Evolutionary conservation across 1,140 invertebrate genomes (phyloP).

Genomic region (Contarinia nasturtii): DNA sequence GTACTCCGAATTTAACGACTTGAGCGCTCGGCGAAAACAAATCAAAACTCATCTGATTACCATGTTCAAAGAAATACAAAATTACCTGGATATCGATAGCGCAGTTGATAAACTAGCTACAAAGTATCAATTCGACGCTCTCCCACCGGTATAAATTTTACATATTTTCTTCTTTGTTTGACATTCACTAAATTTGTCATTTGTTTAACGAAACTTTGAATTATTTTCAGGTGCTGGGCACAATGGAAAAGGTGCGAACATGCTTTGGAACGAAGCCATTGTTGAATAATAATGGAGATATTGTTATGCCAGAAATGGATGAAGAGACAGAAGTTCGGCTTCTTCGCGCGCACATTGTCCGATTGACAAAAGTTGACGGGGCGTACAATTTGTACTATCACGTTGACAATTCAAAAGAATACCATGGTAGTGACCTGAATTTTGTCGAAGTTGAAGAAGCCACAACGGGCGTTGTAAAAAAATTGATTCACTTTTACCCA

Average conservation of each 20-base stretch:
- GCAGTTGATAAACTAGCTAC: conserved; percentile 73
- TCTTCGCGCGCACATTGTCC: conserved; percentile 45
- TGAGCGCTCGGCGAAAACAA: conserved; percentile 31
- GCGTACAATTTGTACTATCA: conserved; percentile 53
- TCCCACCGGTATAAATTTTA: conserved; percentile 51
- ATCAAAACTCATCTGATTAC: conserved; percentile 30
- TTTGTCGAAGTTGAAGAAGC: conserved; percentile 52
- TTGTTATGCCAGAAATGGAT: conserved; percentile 41
- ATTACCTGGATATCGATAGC: conserved; percentile 53
- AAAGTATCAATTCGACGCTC: conserved; percentile 63
- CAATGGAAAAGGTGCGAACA: conserved; percentile 43
- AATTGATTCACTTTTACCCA: conserved; percentile 55
- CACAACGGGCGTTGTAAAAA: conserved; percentile 44
- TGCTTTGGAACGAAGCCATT: conserved; percentile 44
- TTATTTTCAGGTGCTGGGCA: conserved; percentile 22
- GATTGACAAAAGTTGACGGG: conserved; percentile 50
- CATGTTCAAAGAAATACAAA: conserved; percentile 39
- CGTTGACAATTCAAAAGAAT: conserved; percentile 63
- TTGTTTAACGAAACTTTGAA: too few relatives aligned
- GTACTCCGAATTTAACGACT: conserved; percentile 30
- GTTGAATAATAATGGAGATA: conserved; percentile 40
- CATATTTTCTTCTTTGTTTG: too few relatives aligned
- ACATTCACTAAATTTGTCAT: too few relatives aligned
- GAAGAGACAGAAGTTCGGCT: conserved; percentile 49
- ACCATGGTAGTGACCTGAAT: conserved; percentile 61